Percentiles rank a stretch among this genome's conserved stretches.
Evolutionary conservation across 2,113 vertebrate genomes (phyloP).

Genomic region (Rousettus leschenaultii): DNA sequence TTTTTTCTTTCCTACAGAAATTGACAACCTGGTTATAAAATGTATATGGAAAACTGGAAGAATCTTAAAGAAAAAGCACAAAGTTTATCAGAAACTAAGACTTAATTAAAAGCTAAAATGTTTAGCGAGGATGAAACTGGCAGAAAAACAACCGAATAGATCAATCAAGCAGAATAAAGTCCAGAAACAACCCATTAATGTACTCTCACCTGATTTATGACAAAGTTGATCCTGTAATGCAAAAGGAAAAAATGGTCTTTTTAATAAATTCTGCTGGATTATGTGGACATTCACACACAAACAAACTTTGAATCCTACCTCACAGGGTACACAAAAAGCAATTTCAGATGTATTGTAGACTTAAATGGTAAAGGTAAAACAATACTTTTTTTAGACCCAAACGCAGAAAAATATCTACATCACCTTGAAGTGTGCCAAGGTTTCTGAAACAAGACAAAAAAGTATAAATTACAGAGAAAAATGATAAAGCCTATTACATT

Average conservation of each 20-base stretch:
- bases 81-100: not conserved
- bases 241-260: not conserved
- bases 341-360: not conserved
- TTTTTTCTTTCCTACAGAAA: not conserved
- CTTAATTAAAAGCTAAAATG: not conserved
- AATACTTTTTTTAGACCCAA: not conserved
- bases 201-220: too few species aligned
- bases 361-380: not conserved
- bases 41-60: too few species aligned
- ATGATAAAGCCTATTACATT: not conserved
- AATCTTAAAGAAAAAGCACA: too few species aligned
- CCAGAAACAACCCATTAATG: not conserved
- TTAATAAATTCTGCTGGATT: not conserved
- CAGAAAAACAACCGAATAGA: not conserved
- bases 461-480: not conserved
- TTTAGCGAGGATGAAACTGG: not conserved
- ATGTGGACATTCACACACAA: not conserved
- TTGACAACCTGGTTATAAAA: too few species aligned
- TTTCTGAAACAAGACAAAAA: not conserved
- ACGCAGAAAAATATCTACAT: not conserved
- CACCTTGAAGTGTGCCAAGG: not conserved
- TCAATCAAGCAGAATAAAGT: not conserved
- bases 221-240: not conserved
- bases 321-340: not conserved
- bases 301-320: not conserved